Percentiles rank a stretch among this genome's conserved stretches.
These are phyloP conservation scores for Drosophila mayri DNA, from an alignment of 1,140 invertebrate genomes.

Conservation along the genomic window DNA sequence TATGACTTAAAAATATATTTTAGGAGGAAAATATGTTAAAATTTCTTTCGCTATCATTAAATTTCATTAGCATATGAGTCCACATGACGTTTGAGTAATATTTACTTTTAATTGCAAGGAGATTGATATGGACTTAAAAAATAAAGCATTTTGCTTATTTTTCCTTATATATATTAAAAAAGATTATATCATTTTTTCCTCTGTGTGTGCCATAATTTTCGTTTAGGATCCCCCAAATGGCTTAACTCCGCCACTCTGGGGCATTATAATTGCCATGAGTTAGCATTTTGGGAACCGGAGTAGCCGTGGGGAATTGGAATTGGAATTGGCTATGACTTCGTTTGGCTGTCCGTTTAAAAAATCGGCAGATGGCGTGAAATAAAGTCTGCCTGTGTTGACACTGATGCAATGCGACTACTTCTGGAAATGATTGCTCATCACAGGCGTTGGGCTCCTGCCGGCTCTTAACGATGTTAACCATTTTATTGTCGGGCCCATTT, in stretches of 20 bases:
- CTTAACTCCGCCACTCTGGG: constrained; percentile 31
- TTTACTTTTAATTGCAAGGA: no score
- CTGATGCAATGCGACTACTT: constrained; percentile 7
- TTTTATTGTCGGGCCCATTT: constrained; percentile 30
- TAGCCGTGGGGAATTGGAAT: neutral
- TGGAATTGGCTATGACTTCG: constrained; percentile 43
- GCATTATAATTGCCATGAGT: constrained; percentile 52
- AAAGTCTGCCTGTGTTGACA: constrained; percentile 19
- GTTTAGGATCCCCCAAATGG: neutral
- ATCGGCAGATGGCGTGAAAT: constrained; percentile 27
- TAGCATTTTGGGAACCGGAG: constrained; percentile 31
- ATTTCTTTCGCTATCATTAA: no score
- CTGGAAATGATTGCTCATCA: constrained; percentile 25
- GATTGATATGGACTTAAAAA: no score
- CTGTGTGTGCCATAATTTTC: constrained; percentile 8
- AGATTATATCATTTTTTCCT: no score
- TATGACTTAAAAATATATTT: no score
- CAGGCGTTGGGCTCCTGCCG: neutral
- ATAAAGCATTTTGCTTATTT: no score
- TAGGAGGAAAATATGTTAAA: no score
- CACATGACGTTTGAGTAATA: no score
- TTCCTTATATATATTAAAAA: no score
- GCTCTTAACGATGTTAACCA: neutral
- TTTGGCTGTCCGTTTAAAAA: constrained; percentile 25
- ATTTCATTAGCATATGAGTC: no score